These are phyloP conservation scores for Paramisgurnus dabryanus DNA, from an alignment of 2,113 vertebrate species.

Conservation along the genomic window DNA sequence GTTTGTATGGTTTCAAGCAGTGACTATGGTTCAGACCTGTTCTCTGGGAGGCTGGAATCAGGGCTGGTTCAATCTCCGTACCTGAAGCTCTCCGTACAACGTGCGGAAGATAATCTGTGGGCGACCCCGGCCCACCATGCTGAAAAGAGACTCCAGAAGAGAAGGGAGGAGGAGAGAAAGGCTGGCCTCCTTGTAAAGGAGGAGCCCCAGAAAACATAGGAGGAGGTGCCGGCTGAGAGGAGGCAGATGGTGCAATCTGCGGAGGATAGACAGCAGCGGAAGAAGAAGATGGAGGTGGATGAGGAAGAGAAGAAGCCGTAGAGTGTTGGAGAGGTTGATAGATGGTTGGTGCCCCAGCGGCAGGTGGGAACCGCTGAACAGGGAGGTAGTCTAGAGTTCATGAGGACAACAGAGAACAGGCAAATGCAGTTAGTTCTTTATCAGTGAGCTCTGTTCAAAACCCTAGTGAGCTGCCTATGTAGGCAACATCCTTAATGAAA, in stretches of 20 bases:
- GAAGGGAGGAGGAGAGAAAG: conserved; percentile 61
- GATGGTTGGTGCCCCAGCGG: conserved; percentile 80
- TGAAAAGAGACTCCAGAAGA: conserved; percentile 84
- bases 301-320: conserved; percentile 69
- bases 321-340: conserved; percentile 85
- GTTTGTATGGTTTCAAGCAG: conserved; percentile 38
- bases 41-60: conserved; percentile 84
- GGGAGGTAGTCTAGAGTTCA: conserved; percentile 83
- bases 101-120: conserved; percentile 80
- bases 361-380: conserved; percentile 82
- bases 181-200: conserved; percentile 61
- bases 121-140: conserved; percentile 90
- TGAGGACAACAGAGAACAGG: conserved; percentile 52
- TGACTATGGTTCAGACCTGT: conserved; percentile 85
- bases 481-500: too few relatives aligned
- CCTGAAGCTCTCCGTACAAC: conserved; percentile 86
- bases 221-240: conserved; percentile 60
- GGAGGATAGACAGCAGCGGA: conserved; percentile 67
- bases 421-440: conserved; percentile 59
- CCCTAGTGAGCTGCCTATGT: too few relatives aligned
- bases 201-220: conserved; percentile 59
- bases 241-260: conserved; percentile 72
- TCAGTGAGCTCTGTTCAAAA: background rate
- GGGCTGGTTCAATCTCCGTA: conserved; percentile 83
- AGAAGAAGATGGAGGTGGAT: conserved; percentile 66